Conservation (phyloP, 2,797 vertebrate genomes). For the Rhinatrema bivittatum region DNA sequence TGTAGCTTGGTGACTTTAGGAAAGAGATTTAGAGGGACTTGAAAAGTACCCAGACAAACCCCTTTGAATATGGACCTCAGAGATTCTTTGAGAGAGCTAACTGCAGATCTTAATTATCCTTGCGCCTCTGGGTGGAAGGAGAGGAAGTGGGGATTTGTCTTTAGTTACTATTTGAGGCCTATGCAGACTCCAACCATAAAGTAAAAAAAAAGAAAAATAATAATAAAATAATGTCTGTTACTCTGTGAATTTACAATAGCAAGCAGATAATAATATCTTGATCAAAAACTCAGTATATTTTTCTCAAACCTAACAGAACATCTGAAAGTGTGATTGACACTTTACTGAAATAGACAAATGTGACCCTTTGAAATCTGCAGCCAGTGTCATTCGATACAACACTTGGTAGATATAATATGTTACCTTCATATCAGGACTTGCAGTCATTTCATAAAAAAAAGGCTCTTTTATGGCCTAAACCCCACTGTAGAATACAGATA, state of each 20-base stretch:
- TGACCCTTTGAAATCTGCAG: slow-evolving; percentile 1
- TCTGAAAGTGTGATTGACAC: not conserved
- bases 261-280: accelerated
- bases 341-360: slow-evolving; percentile 10
- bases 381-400: not conserved
- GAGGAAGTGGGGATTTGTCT: no score
- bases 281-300: not conserved
- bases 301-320: slow-evolving; percentile 3
- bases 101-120: no score
- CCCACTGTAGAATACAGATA: not conserved
- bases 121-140: no score
- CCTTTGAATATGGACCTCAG: no score
- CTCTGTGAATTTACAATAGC: slow-evolving; percentile 2
- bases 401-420: not conserved
- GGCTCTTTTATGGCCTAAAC: not conserved
- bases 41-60: no score
- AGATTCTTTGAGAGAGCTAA: no score
- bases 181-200: no score
- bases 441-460: accelerated
- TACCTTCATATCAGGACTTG: accelerated
- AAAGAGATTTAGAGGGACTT: no score
- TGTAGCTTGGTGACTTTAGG: no score
- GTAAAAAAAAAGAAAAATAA: no score
- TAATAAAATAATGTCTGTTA: no score
- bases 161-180: no score